Evolutionary conservation across 2,113 vertebrate genomes (phyloP).

Genomic region (Pseudopodoces humilis): DNA sequence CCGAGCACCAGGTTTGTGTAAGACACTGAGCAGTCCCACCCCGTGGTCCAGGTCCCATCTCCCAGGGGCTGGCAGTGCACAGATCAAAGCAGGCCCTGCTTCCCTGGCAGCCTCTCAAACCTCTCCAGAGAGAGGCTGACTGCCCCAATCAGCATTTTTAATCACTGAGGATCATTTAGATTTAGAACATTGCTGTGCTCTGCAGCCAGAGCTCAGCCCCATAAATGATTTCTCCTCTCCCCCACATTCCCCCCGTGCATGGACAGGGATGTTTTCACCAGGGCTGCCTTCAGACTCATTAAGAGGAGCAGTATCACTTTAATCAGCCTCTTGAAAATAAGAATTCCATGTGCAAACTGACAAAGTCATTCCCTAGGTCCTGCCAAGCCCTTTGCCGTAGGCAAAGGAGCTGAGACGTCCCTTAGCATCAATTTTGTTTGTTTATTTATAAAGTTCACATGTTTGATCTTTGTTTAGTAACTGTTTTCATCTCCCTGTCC

Average conservation of each 20-base stretch:
- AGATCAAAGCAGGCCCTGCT: background rate
- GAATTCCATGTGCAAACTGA: constrained; percentile 36
- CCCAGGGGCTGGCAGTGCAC: rapidly evolving
- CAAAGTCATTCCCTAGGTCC: constrained; percentile 42
- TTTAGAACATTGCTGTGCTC: background rate
- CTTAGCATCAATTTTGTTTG: constrained; percentile 56
- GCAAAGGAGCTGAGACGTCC: constrained; percentile 54
- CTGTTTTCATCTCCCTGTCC: constrained; percentile 57
- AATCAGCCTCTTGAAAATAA: constrained; percentile 23
- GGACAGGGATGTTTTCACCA: background rate
- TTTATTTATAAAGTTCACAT: constrained; percentile 60
- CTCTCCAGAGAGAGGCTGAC: background rate
- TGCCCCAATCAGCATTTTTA: background rate
- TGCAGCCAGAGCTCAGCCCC: background rate
- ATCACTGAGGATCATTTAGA: background rate
- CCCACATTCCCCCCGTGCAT: background rate
- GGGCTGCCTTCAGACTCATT: background rate
- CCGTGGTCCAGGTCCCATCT: rapidly evolving
- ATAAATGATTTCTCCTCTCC: background rate
- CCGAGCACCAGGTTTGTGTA: rapidly evolving
- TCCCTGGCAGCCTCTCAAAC: background rate
- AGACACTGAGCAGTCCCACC: rapidly evolving
- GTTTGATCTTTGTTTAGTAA: constrained; percentile 65
- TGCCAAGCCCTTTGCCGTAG: constrained; percentile 49
- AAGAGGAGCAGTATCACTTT: background rate